Percentiles rank a stretch among this genome's conserved stretches.
Evolutionary conservation across 2,113 vertebrate genomes (phyloP).

Genomic region (Nothocercus nigrocapillus): DNA sequence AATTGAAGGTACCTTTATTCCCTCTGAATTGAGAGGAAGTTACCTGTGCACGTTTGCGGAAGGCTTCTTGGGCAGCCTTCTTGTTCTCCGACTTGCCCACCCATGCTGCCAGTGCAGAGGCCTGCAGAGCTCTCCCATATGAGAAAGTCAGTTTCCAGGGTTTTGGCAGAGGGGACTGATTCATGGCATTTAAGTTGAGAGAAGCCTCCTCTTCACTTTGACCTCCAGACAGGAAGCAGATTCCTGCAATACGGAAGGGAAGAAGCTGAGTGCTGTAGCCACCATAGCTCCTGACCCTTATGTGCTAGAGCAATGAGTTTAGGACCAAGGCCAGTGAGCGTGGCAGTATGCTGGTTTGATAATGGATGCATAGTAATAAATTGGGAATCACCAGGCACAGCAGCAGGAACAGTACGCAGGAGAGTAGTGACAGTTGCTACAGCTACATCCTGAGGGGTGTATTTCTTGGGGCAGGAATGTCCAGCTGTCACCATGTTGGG

Average conservation of each 20-base stretch:
- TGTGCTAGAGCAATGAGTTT: accelerated
- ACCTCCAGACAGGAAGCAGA: conserved; percentile 97
- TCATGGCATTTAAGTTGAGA: conserved; percentile 93
- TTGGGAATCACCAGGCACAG: conserved; percentile 87
- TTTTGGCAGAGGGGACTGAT: conserved; percentile 86
- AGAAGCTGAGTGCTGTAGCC: neutral
- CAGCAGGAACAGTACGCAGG: conserved; percentile 89
- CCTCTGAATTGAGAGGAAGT: neutral
- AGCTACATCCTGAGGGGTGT: conserved; percentile 89
- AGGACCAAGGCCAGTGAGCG: neutral
- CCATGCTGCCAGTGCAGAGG: conserved; percentile 93
- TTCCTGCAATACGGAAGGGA: conserved; percentile 78
- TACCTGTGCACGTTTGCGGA: conserved; percentile 90
- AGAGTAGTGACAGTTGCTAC: conserved; percentile 93
- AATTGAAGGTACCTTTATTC: too few species aligned
- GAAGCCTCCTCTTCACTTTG: conserved; percentile 98
- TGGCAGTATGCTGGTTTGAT: neutral
- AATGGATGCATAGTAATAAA: neutral
- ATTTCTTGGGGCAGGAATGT: conserved; percentile 91
- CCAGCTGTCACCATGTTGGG: conserved; percentile 97
- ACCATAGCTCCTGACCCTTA: neutral
- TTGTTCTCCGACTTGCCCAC: conserved; percentile 88
- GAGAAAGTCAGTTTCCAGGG: conserved; percentile 98
- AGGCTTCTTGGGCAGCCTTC: conserved; percentile 88
- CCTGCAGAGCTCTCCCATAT: conserved; percentile 93